These are phyloP conservation scores for Bombylius major DNA, from an alignment of 2,888 invertebrate genomes.

Conservation along the genomic window DNA sequence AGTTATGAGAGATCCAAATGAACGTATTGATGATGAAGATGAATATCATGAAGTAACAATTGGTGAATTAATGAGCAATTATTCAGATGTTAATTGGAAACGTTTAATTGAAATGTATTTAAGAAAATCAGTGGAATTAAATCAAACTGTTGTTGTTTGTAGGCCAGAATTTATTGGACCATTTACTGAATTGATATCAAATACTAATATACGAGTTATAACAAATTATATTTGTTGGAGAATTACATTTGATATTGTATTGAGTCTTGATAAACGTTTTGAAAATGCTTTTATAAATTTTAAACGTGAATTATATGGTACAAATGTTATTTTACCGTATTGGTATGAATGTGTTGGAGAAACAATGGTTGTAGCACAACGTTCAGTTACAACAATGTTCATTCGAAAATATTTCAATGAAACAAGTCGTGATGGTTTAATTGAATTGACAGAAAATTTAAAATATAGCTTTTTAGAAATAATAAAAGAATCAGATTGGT, in stretches of 20 bases:
- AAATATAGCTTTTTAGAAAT: not conserved
- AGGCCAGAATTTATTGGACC: too few species aligned
- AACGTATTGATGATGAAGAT: not conserved
- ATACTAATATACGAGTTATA: not conserved
- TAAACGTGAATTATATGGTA: not conserved
- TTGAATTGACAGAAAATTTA: not conserved
- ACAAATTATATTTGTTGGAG: not conserved
- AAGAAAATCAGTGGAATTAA: too few species aligned
- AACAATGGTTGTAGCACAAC: not conserved
- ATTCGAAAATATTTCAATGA: not conserved
- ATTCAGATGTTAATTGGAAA: constrained; percentile 5
- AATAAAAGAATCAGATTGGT: not conserved
- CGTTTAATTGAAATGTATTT: not conserved
- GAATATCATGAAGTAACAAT: constrained; percentile 4
- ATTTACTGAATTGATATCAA: too few species aligned
- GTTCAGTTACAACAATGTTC: not conserved
- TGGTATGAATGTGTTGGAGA: not conserved
- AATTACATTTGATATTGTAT: not conserved
- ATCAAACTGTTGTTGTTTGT: too few species aligned
- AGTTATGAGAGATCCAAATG: constrained; percentile 6
- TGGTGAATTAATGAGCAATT: not conserved
- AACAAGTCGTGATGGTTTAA: not conserved
- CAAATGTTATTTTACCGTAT: not conserved
- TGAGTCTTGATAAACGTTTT: not conserved
- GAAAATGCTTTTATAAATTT: not conserved